phyloP scores from a whole-genome alignment of 2,888 invertebrate genomes.

The Meteorus colon region DNA sequence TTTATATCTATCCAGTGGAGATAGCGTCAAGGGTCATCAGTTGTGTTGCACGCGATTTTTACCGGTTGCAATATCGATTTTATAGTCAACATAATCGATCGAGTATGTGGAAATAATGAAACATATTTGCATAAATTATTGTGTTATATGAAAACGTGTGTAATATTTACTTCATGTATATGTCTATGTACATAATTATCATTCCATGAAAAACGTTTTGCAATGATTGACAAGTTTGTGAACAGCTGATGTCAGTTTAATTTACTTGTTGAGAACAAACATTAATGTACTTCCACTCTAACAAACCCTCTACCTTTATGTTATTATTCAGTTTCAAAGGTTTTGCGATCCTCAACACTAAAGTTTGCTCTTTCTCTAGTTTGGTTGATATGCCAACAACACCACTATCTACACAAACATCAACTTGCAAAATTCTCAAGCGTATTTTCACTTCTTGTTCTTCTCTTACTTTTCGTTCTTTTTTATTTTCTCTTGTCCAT shows the following conservation, averaged over 20 bases:
- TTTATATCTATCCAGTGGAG: not conserved
- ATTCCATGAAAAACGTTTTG: not conserved
- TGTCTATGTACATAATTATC: not conserved
- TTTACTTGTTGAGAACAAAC: not conserved
- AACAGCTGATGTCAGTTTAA: not conserved
- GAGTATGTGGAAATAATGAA: slow-evolving; percentile 22
- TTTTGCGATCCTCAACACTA: slow-evolving; percentile 15
- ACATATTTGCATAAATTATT: not conserved
- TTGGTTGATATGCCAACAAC: not conserved
- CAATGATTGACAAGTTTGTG: not conserved
- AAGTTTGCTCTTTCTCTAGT: slow-evolving; percentile 1
- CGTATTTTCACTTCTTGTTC: not conserved
- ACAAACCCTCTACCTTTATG: not conserved
- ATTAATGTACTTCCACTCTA: not conserved
- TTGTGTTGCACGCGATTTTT: slow-evolving; percentile 35
- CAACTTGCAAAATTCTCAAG: slow-evolving; percentile 17
- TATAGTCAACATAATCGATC: slow-evolving; percentile 29
- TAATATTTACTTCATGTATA: not conserved
- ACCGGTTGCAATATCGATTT: slow-evolving; percentile 32
- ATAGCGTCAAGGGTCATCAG: slow-evolving; percentile 27
- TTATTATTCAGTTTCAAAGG: slow-evolving; percentile 12
- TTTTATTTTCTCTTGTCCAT: not conserved
- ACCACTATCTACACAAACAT: not conserved
- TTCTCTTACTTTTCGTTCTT: not conserved
- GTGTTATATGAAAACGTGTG: not conserved